Evolutionary conservation across 2,113 vertebrate genomes (phyloP), one percentile per base, ranked within the genome.

Genomic region (Thalassoma bifasciatum): DNA sequence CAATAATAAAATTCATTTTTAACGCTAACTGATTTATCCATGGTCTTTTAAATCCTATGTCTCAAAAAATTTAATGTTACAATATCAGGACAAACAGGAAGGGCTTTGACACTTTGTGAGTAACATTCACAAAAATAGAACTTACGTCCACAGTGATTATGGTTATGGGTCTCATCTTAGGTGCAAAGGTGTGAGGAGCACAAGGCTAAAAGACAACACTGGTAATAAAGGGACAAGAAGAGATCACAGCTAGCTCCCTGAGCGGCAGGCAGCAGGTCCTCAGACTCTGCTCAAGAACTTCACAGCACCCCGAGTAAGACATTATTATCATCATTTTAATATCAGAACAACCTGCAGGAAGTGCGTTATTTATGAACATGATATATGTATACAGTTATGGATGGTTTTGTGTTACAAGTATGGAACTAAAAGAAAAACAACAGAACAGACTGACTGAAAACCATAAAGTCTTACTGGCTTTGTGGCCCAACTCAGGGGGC

Each of bases 91-190:
- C 81, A 88, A 91, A 88, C 30, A 61, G 86, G 88, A 86, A 90
- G 88, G 89, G 82, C 77, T 84, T 91, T 89, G 90, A 93, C 89
- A 94, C 87, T 89, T 91, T 92, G 92, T 93, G 91, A 91, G 86
- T 79, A 84, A 94, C 93, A 93, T 92, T 94, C 91, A 94, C 93
- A 92, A 94, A 89, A 93, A 92, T 88, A 91, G 81, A 91, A 73
- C 81, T 91, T 86, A 91, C 89, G 66, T 89, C 92, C 93, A 94
- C 93, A 93, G 92, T 94, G 93, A 93, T 93, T 80, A 91, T 91
- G 89, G 90, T 92, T 90, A 90, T 73, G 85, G 86, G 86, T 92
- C 91, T 92, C 89, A 87, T 92, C 84, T 93, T 91, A 89, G 92
- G 92, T 93, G 89, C 88, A 92, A 92, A 92, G 83, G 84, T 89